Conservation (phyloP, 2,113 vertebrate species). For the Baryphthengus martii region DNA sequence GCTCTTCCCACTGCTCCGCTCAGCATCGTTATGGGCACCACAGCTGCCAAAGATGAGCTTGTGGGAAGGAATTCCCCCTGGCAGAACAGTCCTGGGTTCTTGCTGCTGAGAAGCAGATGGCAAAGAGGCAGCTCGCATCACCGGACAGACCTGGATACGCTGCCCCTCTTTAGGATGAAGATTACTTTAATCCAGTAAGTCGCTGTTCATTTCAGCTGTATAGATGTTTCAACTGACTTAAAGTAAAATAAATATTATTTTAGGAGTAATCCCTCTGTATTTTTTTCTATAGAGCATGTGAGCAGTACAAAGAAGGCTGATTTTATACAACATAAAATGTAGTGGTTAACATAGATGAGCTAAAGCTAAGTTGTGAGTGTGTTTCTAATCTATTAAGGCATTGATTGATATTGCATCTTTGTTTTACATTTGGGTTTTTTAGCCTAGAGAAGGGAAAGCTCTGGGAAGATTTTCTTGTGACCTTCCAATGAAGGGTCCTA, state of each 20-base stretch:
- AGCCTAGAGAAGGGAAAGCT: too few species aligned
- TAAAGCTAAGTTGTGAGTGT: neutral
- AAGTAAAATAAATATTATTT: neutral
- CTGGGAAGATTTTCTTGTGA: too few species aligned
- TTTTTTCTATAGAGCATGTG: neutral
- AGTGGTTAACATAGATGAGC: neutral
- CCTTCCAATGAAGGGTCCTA: too few species aligned
- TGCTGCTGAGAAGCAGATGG: constrained; percentile 2
- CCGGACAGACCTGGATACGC: neutral
- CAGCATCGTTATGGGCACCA: neutral
- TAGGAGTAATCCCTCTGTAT: neutral
- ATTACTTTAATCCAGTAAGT: neutral
- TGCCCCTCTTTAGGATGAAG: neutral
- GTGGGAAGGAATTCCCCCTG: constrained; percentile 30
- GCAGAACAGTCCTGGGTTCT: neutral
- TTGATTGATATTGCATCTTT: neutral
- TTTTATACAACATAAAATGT: neutral
- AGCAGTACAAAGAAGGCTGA: neutral
- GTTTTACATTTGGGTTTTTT: too few species aligned
- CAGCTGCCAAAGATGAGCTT: neutral
- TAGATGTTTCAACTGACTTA: neutral
- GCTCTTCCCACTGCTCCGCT: neutral
- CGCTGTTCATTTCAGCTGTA: neutral
- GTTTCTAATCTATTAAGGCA: neutral
- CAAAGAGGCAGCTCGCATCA: neutral